These are phyloP conservation scores for Corvus moneduloides DNA, from an alignment of 2,113 vertebrate species.

Conservation along the genomic window DNA sequence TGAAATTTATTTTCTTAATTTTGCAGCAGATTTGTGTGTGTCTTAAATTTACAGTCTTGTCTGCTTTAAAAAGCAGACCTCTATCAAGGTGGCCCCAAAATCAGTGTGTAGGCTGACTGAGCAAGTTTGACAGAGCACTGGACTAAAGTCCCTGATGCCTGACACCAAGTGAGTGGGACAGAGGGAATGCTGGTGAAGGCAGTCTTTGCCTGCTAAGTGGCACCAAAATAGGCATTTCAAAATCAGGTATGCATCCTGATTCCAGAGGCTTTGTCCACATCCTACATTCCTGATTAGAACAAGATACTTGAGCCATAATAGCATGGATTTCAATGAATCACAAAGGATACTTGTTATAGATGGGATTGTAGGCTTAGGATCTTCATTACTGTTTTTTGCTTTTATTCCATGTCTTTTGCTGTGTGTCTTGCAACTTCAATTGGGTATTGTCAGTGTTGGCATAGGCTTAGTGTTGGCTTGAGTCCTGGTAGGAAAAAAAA, in stretches of 20 bases:
- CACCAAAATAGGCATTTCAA: not conserved
- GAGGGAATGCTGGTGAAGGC: not conserved
- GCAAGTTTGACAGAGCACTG: not conserved
- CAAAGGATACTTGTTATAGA: not conserved
- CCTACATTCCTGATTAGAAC: not conserved
- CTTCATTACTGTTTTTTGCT: not conserved
- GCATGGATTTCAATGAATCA: not conserved
- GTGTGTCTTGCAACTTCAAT: not conserved
- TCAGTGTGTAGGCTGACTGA: rapidly evolving
- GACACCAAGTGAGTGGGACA: not conserved
- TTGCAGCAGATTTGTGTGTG: not conserved
- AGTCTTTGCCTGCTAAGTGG: not conserved
- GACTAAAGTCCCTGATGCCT: not conserved
- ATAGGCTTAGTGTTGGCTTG: not conserved
- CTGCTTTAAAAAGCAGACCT: not conserved
- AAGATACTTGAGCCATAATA: not conserved
- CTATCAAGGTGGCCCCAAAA: not conserved
- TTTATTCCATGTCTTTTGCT: not conserved
- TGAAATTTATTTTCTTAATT: not conserved
- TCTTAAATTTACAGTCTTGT: not conserved
- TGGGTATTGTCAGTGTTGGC: not conserved
- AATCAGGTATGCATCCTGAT: not conserved
- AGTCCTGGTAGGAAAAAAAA: not conserved
- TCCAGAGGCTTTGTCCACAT: not conserved
- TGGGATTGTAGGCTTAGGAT: not conserved